A percentile compares a stretch with the other conserved stretches of the same genome.
These are phyloP conservation scores for Nomia melanderi DNA, from an alignment of 1,140 invertebrate species.

Conservation along the genomic window DNA sequence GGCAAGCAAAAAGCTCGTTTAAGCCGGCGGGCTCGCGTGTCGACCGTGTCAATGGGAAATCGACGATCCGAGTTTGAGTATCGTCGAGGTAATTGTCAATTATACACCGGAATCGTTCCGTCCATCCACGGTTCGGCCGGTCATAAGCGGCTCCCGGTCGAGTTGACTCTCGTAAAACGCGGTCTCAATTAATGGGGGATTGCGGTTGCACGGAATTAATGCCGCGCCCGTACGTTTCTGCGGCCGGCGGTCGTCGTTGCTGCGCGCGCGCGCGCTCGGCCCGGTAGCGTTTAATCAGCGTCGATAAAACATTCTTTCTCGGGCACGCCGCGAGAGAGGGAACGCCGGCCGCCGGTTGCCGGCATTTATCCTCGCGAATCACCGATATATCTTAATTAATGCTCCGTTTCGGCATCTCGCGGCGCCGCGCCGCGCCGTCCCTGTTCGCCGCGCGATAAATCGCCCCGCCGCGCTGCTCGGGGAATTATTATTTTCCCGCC, in stretches of 20 bases:
- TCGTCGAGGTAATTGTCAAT: slow-evolving; percentile 53
- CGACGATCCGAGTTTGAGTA: slow-evolving; percentile 24
- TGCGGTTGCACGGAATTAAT: slow-evolving; percentile 6
- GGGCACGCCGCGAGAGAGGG: not conserved
- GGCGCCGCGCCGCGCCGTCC: slow-evolving; percentile 5
- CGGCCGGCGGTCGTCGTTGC: too few relatives aligned
- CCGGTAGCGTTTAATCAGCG: slow-evolving; percentile 36
- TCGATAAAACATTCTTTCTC: slow-evolving; percentile 11
- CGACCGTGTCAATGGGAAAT: slow-evolving; percentile 44
- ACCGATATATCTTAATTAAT: slow-evolving; percentile 23
- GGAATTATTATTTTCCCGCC: too few relatives aligned
- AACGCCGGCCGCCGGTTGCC: not conserved
- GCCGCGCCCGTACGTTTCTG: not conserved
- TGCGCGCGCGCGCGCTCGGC: not conserved
- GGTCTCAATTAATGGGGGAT: slow-evolving; percentile 39
- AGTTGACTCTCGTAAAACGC: slow-evolving; percentile 33
- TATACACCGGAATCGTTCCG: slow-evolving; percentile 37
- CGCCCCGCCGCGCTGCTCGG: too few relatives aligned
- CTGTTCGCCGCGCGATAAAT: slow-evolving; percentile 20
- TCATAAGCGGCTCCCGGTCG: slow-evolving; percentile 17
- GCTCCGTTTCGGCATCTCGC: too few relatives aligned
- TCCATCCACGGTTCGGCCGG: not conserved
- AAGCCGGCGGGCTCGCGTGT: slow-evolving; percentile 27
- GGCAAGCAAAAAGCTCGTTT: slow-evolving; percentile 13
- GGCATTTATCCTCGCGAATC: not conserved